Percentiles rank a stretch among this genome's conserved stretches.
phyloP scores from a whole-genome alignment of 1,140 invertebrate species.

The Phthorimaea operculella region DNA sequence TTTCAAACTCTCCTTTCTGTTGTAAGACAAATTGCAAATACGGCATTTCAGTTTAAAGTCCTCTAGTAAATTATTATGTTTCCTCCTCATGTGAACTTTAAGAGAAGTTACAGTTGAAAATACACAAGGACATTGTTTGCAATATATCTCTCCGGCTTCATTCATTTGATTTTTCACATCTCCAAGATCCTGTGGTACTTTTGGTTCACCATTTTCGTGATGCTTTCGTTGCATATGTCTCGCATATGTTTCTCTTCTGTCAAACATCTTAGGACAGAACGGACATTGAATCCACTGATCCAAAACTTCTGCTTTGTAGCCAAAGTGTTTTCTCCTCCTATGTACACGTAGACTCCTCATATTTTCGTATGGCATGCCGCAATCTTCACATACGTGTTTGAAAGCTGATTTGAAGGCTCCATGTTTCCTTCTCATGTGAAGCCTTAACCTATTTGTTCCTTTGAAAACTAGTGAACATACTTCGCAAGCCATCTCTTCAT shows the following conservation, averaged over 20 bases:
- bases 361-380: constrained; percentile 55
- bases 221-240: constrained; percentile 59
- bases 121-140: constrained; percentile 47
- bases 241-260: constrained; percentile 49
- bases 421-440: constrained; percentile 59
- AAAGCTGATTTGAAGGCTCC: constrained; percentile 50
- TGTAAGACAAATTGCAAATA: constrained; percentile 54
- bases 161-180: constrained; percentile 21
- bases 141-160: constrained; percentile 45
- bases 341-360: constrained; percentile 54
- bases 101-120: constrained; percentile 51
- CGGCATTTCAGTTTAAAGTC: constrained; percentile 52
- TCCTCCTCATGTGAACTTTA: constrained; percentile 56
- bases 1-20: constrained; percentile 57
- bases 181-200: constrained; percentile 12
- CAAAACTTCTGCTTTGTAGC: constrained; percentile 22
- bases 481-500: constrained; percentile 51
- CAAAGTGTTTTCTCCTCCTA: constrained; percentile 46
- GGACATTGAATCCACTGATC: constrained; percentile 50
- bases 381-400: constrained; percentile 43
- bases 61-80: constrained; percentile 52
- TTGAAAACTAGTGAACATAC: constrained; percentile 56
- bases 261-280: constrained; percentile 53
- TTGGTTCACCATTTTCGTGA: constrained; percentile 33
- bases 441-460: constrained; percentile 45